Evolutionary conservation across 2,113 vertebrate species (phyloP).

Genomic region (Xyrauchen texanus): DNA sequence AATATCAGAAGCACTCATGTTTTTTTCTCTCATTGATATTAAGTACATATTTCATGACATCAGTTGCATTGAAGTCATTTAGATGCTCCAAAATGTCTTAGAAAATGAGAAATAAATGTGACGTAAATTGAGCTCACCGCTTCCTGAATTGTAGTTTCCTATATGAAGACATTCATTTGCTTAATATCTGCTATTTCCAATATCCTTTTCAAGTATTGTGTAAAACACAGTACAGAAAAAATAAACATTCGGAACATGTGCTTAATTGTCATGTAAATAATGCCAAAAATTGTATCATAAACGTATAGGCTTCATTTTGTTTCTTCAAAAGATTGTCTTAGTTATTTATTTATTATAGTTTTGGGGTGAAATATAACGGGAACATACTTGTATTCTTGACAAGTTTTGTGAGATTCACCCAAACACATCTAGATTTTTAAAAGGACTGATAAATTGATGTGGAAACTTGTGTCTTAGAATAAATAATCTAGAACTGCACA

Average conservation of each 20-base stretch:
- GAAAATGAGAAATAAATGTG: neutral
- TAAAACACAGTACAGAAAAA: neutral
- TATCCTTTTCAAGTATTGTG: slow-evolving; percentile 1
- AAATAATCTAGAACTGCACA: no score
- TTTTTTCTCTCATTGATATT: neutral
- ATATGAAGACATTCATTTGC: neutral
- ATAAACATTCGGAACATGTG: neutral
- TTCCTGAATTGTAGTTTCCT: slow-evolving; percentile 10
- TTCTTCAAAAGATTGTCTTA: no score
- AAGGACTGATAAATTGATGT: no score
- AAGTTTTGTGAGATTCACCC: no score
- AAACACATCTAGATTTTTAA: no score
- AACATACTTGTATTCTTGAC: no score
- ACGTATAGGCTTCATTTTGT: no score
- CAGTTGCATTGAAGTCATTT: neutral
- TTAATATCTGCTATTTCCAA: neutral
- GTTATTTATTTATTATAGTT: no score
- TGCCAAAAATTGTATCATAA: no score
- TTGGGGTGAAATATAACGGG: no score
- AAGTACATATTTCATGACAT: neutral
- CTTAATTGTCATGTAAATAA: no score
- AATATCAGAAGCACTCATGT: neutral
- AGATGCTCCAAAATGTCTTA: slow-evolving; percentile 10
- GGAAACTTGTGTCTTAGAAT: no score
- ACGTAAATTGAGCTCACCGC: neutral